phyloP scores from a whole-genome alignment of 2,888 invertebrate species.

The Aspidiotus destructor region DNA sequence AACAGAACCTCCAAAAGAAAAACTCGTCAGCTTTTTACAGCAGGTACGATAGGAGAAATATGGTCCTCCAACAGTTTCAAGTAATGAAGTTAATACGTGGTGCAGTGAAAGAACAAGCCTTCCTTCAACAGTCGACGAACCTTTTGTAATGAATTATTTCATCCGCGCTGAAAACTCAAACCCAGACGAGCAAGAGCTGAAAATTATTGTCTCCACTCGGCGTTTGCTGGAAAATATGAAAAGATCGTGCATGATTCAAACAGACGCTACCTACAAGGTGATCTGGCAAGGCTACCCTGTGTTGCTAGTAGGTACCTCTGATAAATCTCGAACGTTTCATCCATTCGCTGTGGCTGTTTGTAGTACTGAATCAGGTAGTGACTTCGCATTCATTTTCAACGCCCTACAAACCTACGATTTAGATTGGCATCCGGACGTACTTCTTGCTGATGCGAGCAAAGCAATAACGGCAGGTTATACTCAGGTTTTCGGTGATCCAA shows the following conservation, averaged over 20 bases:
- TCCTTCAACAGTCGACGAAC: slow-evolving; percentile 24
- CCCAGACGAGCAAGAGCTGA: slow-evolving; percentile 30
- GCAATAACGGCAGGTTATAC: too few relatives aligned
- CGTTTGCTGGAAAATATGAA: slow-evolving; percentile 13
- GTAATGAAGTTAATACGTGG: slow-evolving; percentile 27
- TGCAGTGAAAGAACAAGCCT: slow-evolving; percentile 4
- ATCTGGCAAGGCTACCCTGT: slow-evolving; percentile 22
- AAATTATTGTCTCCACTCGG: slow-evolving; percentile 27
- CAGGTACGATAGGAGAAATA: slow-evolving; percentile 7
- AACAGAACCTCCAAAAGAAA: neutral
- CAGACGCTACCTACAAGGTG: slow-evolving; percentile 6
- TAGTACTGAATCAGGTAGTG: too few relatives aligned
- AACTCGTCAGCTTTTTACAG: slow-evolving; percentile 5
- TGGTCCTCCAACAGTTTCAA: slow-evolving; percentile 12
- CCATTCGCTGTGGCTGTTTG: too few relatives aligned
- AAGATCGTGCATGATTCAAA: slow-evolving; percentile 4
- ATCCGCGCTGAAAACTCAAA: slow-evolving; percentile 25
- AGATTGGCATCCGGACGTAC: too few relatives aligned
- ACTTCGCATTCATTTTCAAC: too few relatives aligned
- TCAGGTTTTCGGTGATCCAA: too few relatives aligned
- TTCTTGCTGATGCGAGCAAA: too few relatives aligned
- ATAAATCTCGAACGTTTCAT: too few relatives aligned
- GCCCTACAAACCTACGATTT: too few relatives aligned
- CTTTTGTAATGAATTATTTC: slow-evolving; percentile 27
- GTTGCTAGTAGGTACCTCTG: slow-evolving; percentile 26